Base-by-base conservation (phyloP, 2,888 invertebrate genomes). In the Piscicola geometra region DNA sequence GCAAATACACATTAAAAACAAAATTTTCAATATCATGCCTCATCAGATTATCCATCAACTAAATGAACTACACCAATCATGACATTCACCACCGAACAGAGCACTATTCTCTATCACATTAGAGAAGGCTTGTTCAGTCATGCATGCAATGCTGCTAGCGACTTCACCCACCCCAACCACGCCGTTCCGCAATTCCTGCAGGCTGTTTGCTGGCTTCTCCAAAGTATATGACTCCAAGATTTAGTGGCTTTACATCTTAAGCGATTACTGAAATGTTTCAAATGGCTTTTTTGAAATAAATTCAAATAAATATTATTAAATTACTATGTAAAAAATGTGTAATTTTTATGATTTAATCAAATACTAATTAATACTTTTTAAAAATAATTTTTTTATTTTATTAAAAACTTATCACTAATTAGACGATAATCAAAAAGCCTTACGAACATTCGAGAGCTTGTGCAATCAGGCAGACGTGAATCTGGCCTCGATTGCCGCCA, bases 101-200 rank as follows among this genome's bases (percentile, higher is more conserved):
- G 60, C n/a, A 21, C n/a, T 21, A 25, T 56, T 21, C 60, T 56
- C 12, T 56, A 56, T 21, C n/a, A 56, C 60, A 25, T 56, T 18
- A 56, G 60, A 56, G 60, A 56, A 56, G 60, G 25, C 25, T 21
- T 56, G 3, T 25, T 25, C 60, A 56, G n/a, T 56, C 60, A 56
- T 56, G 60, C 60, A 3, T 21, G 5, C 25, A 56, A 5, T 5
- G 3, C n/a, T 25, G 3, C 25, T 56, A 3, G 3, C 5, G 3
- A 5, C 60, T 15, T 21, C 60, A 18, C 60, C 21, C 21, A 56
- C 60, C n/a, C 60, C n/a, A 56, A 56, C 60, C 60, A 56, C n/a
- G 25, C 60, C 25, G 60, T 56, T 21, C 25, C 60, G 3, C 21
- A 56, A 25, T 21, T 56, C 60, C 9, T 56, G 60, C 60, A 56